These are phyloP conservation scores for Tachystola acroxantha DNA, from an alignment of 2,888 invertebrate species.

Conservation along the genomic window DNA sequence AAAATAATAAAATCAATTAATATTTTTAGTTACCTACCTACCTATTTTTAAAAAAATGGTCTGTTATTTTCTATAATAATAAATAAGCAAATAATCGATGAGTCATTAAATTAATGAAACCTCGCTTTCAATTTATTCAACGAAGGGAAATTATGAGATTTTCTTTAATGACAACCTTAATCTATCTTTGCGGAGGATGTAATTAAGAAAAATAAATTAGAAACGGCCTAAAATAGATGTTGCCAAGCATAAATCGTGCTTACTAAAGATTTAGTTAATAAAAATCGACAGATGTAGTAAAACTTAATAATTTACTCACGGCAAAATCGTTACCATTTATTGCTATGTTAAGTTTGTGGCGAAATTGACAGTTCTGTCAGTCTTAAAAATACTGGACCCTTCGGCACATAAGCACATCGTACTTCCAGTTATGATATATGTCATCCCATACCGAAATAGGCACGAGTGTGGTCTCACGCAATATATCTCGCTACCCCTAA, in stretches of 20 bases:
- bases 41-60: too few species aligned
- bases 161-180: neutral
- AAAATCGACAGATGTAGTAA: too few species aligned
- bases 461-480: neutral
- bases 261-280: neutral
- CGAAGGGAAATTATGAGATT: neutral
- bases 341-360: too few species aligned
- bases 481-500: neutral
- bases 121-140: neutral
- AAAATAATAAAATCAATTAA: too few species aligned
- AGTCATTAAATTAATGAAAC: neutral
- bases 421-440: neutral
- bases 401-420: too few species aligned
- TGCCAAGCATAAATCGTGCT: neutral
- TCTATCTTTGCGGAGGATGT: neutral
- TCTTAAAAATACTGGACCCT: too few species aligned
- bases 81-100: too few species aligned
- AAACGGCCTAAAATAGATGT: neutral
- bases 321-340: too few species aligned
- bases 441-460: neutral
- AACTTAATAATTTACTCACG: too few species aligned
- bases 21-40: too few species aligned
- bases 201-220: slow-evolving; percentile 1
- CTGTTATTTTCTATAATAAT: too few species aligned
- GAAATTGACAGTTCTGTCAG: too few species aligned